phyloP scores from a whole-genome alignment of 64 coral and sea anemone genomes.

The Platygyra sinensis region DNA sequence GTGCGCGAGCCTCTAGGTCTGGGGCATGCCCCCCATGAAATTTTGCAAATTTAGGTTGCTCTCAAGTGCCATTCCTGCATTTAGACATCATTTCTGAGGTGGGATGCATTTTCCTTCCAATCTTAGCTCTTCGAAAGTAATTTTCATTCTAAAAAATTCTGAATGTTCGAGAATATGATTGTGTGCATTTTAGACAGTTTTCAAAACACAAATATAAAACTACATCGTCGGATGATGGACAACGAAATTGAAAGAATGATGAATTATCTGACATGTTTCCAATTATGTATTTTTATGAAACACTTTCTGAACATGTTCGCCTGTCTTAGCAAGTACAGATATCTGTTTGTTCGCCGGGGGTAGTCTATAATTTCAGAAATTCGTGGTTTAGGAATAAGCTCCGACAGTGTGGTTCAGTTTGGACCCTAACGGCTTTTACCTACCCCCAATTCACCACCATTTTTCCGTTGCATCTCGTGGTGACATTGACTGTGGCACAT shows the following conservation, averaged over 20 bases:
- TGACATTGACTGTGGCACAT: too few species aligned
- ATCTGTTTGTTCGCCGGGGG: not conserved
- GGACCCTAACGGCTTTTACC: too few species aligned
- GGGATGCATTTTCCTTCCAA: slow-evolving; percentile 27
- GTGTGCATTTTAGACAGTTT: slow-evolving; percentile 37
- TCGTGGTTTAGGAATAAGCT: too few species aligned
- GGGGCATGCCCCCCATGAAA: slow-evolving; percentile 6
- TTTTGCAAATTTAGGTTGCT: slow-evolving; percentile 18
- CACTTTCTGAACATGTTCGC: slow-evolving; percentile 17
- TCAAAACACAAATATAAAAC: slow-evolving; percentile 28
- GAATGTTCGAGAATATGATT: slow-evolving; percentile 14
- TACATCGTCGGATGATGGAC: slow-evolving; percentile 10
- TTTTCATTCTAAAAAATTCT: slow-evolving; percentile 31
- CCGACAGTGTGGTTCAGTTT: too few species aligned
- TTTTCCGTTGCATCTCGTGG: too few species aligned
- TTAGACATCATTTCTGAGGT: slow-evolving; percentile 25
- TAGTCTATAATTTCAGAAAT: too few species aligned
- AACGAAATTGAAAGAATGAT: slow-evolving; percentile 30
- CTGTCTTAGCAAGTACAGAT: slow-evolving; percentile 29
- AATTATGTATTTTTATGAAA: slow-evolving; percentile 25
- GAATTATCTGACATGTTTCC: slow-evolving; percentile 30
- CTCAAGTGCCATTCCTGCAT: slow-evolving; percentile 21
- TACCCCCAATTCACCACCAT: too few species aligned
- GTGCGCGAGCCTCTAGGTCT: not conserved
- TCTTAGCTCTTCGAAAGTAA: slow-evolving; percentile 33